These are phyloP conservation scores for Calameuta idolon DNA, from an alignment of 2,888 invertebrate species.

Conservation along the genomic window DNA sequence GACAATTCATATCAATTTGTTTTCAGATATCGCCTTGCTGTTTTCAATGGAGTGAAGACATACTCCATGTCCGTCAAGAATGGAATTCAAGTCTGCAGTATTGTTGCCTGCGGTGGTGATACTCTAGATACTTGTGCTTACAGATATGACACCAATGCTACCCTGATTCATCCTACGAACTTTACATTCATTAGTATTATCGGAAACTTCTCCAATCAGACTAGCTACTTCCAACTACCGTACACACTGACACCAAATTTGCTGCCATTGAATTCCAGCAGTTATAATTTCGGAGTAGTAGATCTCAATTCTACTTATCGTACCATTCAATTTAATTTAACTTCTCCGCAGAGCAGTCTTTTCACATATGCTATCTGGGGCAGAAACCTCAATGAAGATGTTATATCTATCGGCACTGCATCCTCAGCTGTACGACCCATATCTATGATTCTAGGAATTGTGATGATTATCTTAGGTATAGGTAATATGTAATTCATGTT, in stretches of 20 bases:
- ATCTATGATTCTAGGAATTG: not conserved
- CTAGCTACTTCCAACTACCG: conserved; percentile 34
- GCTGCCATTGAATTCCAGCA: conserved; percentile 33
- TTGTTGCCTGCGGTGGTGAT: conserved; percentile 40
- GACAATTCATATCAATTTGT: not conserved
- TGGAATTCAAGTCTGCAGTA: conserved; percentile 41
- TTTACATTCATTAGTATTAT: conserved; percentile 43
- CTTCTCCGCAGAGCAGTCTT: conserved; percentile 35
- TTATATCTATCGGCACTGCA: not conserved
- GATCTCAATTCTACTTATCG: conserved; percentile 27
- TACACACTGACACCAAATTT: conserved; percentile 33
- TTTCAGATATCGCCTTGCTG: conserved; percentile 47
- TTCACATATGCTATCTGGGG: conserved; percentile 50
- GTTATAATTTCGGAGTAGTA: too few species aligned
- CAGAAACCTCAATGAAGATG: conserved; percentile 43
- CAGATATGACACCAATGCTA: conserved; percentile 33
- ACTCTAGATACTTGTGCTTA: conserved; percentile 31
- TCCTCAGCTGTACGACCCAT: not conserved
- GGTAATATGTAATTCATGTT: not conserved
- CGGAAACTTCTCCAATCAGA: conserved; percentile 27
- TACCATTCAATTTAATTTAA: conserved; percentile 33
- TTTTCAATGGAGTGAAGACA: conserved; percentile 43
- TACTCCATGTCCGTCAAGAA: conserved; percentile 25
- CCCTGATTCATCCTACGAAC: conserved; percentile 34
- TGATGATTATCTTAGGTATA: not conserved